These are phyloP conservation scores for Tamias sibiricus DNA, from an alignment of 2,113 vertebrate genomes.

Conservation along the genomic window DNA sequence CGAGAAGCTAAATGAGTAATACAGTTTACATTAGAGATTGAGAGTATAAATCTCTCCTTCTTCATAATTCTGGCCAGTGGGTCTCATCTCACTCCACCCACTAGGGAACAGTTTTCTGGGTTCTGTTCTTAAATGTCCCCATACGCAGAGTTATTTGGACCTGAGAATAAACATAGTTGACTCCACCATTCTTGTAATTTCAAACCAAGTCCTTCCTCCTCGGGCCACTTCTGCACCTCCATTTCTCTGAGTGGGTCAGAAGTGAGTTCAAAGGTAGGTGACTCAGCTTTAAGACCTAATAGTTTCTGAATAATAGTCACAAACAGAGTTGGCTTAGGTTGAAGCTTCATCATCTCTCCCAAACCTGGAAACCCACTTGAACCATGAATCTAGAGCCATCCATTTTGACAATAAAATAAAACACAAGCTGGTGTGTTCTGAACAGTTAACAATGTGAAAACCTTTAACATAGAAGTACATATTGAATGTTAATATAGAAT, in stretches of 20 bases:
- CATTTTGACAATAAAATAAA: neutral
- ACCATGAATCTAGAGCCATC: neutral
- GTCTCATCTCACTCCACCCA: neutral
- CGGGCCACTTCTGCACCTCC: neutral
- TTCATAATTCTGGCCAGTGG: no score
- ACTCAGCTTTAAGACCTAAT: neutral
- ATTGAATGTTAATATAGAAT: neutral
- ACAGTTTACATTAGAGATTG: neutral
- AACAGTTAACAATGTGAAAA: neutral
- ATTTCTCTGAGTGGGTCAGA: neutral
- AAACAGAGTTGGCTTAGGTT: neutral
- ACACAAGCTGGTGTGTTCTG: neutral
- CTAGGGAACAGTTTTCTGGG: neutral
- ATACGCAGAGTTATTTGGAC: neutral
- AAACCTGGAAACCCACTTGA: neutral
- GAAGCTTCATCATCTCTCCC: neutral
- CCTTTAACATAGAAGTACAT: neutral
- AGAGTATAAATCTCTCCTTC: neutral
- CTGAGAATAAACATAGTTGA: neutral
- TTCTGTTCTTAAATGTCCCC: neutral
- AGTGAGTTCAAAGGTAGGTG: neutral
- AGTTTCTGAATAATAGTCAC: neutral
- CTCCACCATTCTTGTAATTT: neutral
- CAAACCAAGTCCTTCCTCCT: neutral
- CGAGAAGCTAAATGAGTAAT: neutral